phyloP scores from a whole-genome alignment of 2,888 invertebrate genomes.

The Diplolepis rosae region DNA sequence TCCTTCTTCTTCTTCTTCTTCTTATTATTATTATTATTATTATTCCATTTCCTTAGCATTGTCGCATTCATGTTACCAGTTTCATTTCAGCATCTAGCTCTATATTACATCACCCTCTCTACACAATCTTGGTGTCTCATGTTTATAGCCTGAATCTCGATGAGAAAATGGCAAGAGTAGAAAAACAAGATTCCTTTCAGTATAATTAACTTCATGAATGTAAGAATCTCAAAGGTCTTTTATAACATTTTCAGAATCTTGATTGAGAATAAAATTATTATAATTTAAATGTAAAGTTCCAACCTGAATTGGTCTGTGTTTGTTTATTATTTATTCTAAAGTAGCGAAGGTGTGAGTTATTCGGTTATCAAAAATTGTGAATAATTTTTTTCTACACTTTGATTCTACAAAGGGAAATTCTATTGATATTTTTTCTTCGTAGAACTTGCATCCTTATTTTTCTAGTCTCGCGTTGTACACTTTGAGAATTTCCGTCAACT shows the following conservation, averaged over 20 bases:
- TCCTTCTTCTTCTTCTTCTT: constrained; percentile 40
- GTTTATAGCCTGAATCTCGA: constrained; percentile 20
- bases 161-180: constrained; percentile 28
- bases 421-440: not conserved
- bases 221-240: constrained; percentile 6
- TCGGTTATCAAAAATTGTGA: too few species aligned
- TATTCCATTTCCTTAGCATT: constrained; percentile 31
- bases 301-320: not conserved
- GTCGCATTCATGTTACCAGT: constrained; percentile 18
- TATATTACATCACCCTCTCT: constrained; percentile 33
- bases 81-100: constrained; percentile 39
- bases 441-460: not conserved
- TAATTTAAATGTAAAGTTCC: not conserved
- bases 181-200: constrained; percentile 28
- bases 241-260: not conserved
- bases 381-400: too few species aligned
- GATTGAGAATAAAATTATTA: not conserved
- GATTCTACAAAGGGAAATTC: too few species aligned
- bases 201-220: constrained; percentile 22
- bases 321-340: not conserved
- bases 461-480: not conserved
- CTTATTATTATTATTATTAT: constrained; percentile 39
- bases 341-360: too few species aligned
- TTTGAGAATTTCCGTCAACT: not conserved
- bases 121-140: constrained; percentile 9